Percentiles rank a stretch among this genome's conserved stretches.
Conservation (phyloP, 2,113 vertebrate species). For the Equus quagga region DNA sequence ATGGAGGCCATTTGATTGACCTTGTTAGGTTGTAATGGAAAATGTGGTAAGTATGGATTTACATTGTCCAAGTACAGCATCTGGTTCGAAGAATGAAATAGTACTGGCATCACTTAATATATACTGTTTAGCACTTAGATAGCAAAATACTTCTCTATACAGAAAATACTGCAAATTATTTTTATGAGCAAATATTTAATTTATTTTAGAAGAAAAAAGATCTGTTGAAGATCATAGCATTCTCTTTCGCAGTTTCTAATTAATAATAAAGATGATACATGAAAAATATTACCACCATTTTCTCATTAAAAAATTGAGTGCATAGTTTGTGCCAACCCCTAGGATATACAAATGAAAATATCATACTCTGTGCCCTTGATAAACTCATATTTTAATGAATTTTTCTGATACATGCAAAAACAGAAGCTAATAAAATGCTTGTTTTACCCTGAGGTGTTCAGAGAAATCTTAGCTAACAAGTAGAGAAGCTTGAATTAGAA, state of each 20-base stretch:
- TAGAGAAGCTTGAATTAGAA: neutral
- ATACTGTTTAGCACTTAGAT: neutral
- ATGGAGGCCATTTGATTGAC: neutral
- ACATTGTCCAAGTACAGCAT: neutral
- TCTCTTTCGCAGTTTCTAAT: neutral
- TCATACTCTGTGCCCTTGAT: neutral
- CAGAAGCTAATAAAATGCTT: neutral
- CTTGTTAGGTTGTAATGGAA: neutral
- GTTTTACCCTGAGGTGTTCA: neutral
- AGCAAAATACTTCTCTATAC: neutral
- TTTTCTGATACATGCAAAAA: neutral
- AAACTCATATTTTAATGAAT: neutral
- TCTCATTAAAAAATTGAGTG: neutral
- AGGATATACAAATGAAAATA: neutral
- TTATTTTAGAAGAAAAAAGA: neutral
- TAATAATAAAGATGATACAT: neutral
- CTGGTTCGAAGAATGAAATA: neutral
- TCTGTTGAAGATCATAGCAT: neutral
- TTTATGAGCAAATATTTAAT: neutral
- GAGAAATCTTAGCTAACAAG: neutral
- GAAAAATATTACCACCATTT: neutral
- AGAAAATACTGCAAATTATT: neutral
- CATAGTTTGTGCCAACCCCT: neutral
- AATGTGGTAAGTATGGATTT: neutral
- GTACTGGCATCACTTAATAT: neutral